Conservation (phyloP, 2,797 vertebrate genomes). For the Mormyrus proboscirostris region DNA sequence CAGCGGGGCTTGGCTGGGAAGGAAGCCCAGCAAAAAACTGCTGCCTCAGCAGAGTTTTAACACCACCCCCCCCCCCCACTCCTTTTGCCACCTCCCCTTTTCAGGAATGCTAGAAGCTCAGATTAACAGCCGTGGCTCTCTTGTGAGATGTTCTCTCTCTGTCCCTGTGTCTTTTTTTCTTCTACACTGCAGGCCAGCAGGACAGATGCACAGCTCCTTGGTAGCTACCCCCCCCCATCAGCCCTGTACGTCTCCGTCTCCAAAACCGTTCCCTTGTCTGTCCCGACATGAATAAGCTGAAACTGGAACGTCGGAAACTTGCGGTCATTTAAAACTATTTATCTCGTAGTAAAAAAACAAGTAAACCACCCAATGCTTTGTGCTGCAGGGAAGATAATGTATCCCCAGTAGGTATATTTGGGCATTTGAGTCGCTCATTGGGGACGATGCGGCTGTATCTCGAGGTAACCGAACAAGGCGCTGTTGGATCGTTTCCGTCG, state of each 20-base stretch:
- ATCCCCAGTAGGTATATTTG: neutral
- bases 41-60: conserved; percentile 19
- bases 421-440: neutral
- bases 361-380: neutral
- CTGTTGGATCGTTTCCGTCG: neutral
- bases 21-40: neutral
- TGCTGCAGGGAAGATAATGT: neutral
- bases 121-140: neutral
- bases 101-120: neutral
- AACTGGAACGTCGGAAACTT: neutral
- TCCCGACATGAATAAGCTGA: neutral
- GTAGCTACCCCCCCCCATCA: neutral
- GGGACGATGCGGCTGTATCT: neutral
- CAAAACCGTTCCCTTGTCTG: neutral
- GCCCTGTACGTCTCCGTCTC: neutral
- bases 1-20: neutral
- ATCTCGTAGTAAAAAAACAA: neutral
- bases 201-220: neutral
- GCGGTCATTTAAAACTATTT: neutral
- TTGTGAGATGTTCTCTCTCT: neutral
- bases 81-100: neutral
- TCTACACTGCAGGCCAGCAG: neutral
- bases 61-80: neutral
- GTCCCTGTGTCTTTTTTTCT: neutral
- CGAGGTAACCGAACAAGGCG: neutral